A percentile compares a stretch with the other conserved stretches of the same genome.
phyloP scores from a whole-genome alignment of 2,797 vertebrate genomes.

The Pyrocephalus nanus region DNA sequence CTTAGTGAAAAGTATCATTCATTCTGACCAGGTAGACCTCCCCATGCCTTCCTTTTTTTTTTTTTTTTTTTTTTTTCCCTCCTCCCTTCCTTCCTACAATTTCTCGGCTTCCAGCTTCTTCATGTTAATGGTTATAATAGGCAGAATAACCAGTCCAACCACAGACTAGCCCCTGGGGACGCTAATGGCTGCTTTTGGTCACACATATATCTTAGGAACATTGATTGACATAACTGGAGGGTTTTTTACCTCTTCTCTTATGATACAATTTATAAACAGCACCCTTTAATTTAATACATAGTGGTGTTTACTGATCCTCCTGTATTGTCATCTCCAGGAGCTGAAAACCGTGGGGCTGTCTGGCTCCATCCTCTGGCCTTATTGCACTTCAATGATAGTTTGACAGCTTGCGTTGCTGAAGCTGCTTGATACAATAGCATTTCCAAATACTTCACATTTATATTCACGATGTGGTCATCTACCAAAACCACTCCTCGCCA shows the following conservation, averaged over 20 bases:
- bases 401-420: neutral
- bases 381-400: neutral
- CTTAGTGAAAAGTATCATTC: neutral
- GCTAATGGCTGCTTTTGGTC: neutral
- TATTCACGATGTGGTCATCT: neutral
- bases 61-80: neutral
- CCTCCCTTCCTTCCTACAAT: neutral
- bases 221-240: neutral
- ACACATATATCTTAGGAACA: neutral
- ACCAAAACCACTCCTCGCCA: neutral
- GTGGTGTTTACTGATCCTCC: neutral
- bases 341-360: neutral
- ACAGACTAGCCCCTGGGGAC: neutral
- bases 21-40: neutral
- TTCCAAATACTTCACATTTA: neutral
- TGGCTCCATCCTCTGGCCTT: neutral
- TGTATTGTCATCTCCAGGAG: neutral
- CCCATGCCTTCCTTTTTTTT: accelerated
- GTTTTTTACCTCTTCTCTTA: neutral
- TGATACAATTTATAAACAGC: neutral
- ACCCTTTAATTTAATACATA: neutral
- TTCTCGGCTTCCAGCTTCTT: neutral
- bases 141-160: neutral
- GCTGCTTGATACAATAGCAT: neutral
- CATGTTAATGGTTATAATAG: neutral